phyloP scores from a whole-genome alignment of 2,797 vertebrate genomes.

The Aeoliscus strigatus region DNA sequence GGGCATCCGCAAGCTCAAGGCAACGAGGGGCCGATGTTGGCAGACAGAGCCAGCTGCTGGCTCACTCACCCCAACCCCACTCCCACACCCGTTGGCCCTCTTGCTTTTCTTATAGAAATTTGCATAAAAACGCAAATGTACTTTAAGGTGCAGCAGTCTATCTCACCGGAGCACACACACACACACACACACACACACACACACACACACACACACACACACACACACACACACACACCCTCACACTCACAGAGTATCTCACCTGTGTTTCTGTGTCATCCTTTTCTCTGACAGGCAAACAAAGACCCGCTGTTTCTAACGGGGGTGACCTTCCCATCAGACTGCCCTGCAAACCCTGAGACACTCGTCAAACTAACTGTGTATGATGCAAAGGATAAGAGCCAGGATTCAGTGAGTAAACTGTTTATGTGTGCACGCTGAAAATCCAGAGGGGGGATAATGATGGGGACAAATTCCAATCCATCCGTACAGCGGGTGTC shows the following conservation, averaged over 20 bases:
- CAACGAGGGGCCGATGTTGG: slow-evolving; percentile 27
- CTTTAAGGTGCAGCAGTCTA: slow-evolving; percentile 3
- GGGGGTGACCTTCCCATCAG: slow-evolving; percentile 90
- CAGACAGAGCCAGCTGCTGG: slow-evolving; percentile 65
- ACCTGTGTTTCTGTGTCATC: slow-evolving; percentile 35
- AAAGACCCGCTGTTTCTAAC: slow-evolving; percentile 95
- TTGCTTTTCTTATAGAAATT: slow-evolving; percentile 31
- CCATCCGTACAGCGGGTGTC: slow-evolving; percentile 10
- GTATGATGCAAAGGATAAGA: slow-evolving; percentile 94
- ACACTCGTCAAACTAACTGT: slow-evolving; percentile 91
- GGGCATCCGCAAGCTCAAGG: slow-evolving; percentile 16
- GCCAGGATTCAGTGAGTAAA: slow-evolving; percentile 87
- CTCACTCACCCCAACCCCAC: slow-evolving; percentile 43
- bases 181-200: not conserved
- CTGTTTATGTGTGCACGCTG: slow-evolving; percentile 1
- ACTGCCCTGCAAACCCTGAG: slow-evolving; percentile 87
- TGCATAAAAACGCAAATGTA: slow-evolving; percentile 14
- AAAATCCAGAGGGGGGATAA: slow-evolving; percentile 1
- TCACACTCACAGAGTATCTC: too few species aligned
- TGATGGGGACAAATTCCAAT: slow-evolving; percentile 25
- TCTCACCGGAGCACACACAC: slow-evolving; percentile 1
- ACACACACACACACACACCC: not conserved
- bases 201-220: not conserved
- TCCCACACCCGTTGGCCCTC: slow-evolving; percentile 33
- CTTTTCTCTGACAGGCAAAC: slow-evolving; percentile 81